Evolutionary conservation across 2,888 invertebrate species (phyloP).

Genomic region (Hydropsyche betteni): DNA sequence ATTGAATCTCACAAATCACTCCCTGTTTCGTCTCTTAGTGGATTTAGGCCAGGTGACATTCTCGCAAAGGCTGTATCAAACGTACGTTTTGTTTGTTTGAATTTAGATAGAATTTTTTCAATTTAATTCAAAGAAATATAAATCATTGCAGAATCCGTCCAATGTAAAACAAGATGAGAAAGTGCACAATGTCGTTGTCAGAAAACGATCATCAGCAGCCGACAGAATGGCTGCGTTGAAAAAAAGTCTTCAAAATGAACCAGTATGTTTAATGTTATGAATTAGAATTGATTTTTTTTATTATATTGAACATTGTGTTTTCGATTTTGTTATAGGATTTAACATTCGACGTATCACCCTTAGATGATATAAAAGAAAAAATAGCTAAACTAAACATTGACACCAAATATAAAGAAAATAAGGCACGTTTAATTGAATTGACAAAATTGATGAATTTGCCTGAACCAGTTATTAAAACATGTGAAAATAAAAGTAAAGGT

Average conservation of each 20-base stretch:
- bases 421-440: conserved; percentile 50
- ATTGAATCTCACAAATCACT: not conserved
- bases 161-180: not conserved
- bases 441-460: conserved; percentile 62
- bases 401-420: conserved; percentile 38
- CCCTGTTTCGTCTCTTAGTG: conserved; percentile 38
- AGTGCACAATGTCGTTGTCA: not conserved
- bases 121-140: too few species aligned
- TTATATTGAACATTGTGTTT: not conserved
- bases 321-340: not conserved
- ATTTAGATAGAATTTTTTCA: too few species aligned
- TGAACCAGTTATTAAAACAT: conserved; percentile 61
- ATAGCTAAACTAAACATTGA: not conserved
- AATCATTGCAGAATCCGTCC: not conserved
- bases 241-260: conserved; percentile 30
- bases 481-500: conserved; percentile 55
- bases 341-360: not conserved
- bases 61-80: conserved; percentile 36
- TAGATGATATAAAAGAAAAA: conserved; percentile 14
- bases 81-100: conserved; percentile 4
- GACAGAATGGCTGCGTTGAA: conserved; percentile 42
- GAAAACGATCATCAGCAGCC: conserved; percentile 40
- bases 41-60: conserved; percentile 44
- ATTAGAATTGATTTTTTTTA: not conserved
- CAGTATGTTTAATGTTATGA: not conserved